A percentile compares a stretch with the other conserved stretches of the same genome.
Conservation (phyloP, 1,140 invertebrate genomes). For the Macrosteles quadrilineatus region DNA sequence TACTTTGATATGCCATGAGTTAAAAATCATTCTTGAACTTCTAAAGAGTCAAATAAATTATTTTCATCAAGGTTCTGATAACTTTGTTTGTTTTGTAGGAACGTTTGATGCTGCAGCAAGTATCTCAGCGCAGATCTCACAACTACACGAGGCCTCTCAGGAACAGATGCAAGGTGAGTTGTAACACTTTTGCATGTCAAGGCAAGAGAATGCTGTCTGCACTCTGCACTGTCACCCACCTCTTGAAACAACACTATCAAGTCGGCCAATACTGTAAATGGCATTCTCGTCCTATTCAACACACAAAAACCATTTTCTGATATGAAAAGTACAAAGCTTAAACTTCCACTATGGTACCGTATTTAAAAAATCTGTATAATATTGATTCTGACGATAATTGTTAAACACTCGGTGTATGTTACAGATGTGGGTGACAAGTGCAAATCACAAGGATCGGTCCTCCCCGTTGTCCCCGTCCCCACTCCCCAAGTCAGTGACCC, state of each 20-base stretch:
- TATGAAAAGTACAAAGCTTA: no score
- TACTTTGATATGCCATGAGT: no score
- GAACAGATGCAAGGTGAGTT: conserved; percentile 9
- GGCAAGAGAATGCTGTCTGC: conserved; percentile 28
- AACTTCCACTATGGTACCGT: no score
- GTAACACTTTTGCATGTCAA: neutral
- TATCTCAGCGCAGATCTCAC: neutral
- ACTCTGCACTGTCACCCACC: conserved; percentile 24
- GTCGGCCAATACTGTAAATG: conserved; percentile 1
- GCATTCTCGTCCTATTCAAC: conserved; percentile 13
- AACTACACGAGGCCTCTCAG: conserved; percentile 8
- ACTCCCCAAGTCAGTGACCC: conserved; percentile 53
- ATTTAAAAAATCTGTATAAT: no score
- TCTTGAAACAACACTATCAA: neutral
- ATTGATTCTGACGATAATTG: no score
- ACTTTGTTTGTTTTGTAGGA: no score
- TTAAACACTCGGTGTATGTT: neutral
- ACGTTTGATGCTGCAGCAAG: conserved; percentile 26
- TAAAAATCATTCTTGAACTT: no score
- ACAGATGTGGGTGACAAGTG: conserved; percentile 33
- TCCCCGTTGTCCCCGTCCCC: conserved; percentile 65
- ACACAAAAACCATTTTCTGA: no score
- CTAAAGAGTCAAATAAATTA: no score
- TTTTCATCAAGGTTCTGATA: no score
- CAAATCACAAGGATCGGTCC: conserved; percentile 66